A percentile compares a stretch with the other conserved stretches of the same genome.
These are phyloP conservation scores for Engystomops pustulosus DNA, from an alignment of 2,113 vertebrate genomes.

Conservation along the genomic window DNA sequence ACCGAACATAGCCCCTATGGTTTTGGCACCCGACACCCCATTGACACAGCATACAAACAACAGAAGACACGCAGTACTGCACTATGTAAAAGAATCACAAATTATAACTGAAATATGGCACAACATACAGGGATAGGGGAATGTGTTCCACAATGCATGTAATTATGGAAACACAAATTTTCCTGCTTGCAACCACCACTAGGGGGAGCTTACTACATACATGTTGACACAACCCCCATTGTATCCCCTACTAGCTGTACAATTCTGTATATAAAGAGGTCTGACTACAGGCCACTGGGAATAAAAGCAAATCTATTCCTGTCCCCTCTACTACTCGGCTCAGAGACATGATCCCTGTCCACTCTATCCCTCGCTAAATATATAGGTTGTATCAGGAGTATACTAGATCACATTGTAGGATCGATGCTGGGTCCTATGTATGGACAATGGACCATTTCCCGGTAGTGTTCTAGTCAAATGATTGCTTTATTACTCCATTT, in stretches of 20 bases:
- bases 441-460: background rate
- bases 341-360: background rate
- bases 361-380: background rate
- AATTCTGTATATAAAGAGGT: background rate
- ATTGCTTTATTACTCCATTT: conserved; percentile 10
- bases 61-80: too few relatives aligned
- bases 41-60: too few relatives aligned
- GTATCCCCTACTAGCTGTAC: background rate
- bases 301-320: too few relatives aligned
- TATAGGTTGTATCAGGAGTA: background rate
- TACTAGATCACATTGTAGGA: background rate
- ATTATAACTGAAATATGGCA: too few relatives aligned
- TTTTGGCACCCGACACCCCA: too few relatives aligned
- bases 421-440: too few relatives aligned
- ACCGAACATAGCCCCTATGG: too few relatives aligned
- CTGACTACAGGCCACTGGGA: too few relatives aligned
- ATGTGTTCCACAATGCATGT: too few relatives aligned
- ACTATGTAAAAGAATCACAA: too few relatives aligned
- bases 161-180: too few relatives aligned
- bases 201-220: background rate
- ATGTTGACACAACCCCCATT: background rate
- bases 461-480: background rate
- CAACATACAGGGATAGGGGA: too few relatives aligned
- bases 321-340: background rate
- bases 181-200: background rate